Percentiles rank a stretch among this genome's conserved stretches.
Conservation (phyloP, 2,113 vertebrate species). For the Gracilinanus agilis region DNA sequence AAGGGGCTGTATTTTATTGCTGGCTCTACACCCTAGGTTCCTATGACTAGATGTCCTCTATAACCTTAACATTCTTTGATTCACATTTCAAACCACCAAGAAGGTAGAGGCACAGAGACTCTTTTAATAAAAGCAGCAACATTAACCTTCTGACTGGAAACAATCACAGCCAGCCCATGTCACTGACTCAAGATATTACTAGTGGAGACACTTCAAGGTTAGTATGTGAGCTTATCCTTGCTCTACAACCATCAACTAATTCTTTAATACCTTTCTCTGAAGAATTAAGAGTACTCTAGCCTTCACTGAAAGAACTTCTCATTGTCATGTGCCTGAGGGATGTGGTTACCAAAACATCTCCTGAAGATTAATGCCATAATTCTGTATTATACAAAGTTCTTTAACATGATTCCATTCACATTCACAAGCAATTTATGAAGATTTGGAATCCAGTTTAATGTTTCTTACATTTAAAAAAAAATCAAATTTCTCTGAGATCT, state of each 20-base stretch:
- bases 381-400: not conserved
- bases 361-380: not conserved
- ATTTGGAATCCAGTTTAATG: not conserved
- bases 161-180: not conserved
- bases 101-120: conserved; percentile 1
- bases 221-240: not conserved
- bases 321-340: not conserved
- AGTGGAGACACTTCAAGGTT: conserved; percentile 32
- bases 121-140: conserved; percentile 30
- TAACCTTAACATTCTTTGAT: not conserved
- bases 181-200: conserved; percentile 37
- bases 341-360: not conserved
- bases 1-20: not conserved
- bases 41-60: not conserved
- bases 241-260: conserved; percentile 21
- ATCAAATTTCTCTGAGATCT: not conserved
- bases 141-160: not conserved
- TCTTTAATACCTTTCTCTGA: conserved; percentile 24
- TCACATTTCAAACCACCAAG: not conserved
- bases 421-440: not conserved
- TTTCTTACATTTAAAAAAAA: not conserved
- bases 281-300: conserved; percentile 17
- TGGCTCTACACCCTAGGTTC: not conserved
- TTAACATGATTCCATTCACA: not conserved
- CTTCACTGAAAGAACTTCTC: conserved; percentile 37